These are phyloP conservation scores for Peromyscus californicus DNA, from an alignment of 2,113 vertebrate species.

Conservation along the genomic window DNA sequence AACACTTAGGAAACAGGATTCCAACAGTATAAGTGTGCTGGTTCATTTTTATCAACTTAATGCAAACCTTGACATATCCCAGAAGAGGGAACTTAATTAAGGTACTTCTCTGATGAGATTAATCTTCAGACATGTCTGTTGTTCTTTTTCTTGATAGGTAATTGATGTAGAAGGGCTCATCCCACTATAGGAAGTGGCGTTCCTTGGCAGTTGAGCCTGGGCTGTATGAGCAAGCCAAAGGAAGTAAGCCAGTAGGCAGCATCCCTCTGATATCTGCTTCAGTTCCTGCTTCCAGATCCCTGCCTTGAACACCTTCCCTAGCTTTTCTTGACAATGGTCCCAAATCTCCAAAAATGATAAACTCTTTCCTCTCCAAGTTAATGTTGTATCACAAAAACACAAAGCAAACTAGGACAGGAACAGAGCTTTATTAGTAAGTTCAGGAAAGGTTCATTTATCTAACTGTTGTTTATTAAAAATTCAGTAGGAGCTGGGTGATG, in stretches of 20 bases:
- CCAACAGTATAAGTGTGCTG: background rate
- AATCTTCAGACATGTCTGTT: background rate
- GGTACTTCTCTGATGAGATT: background rate
- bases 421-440: background rate
- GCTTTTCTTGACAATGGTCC: background rate
- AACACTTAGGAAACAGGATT: background rate
- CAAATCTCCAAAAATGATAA: background rate
- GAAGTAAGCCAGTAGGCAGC: background rate
- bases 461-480: background rate
- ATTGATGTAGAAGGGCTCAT: background rate
- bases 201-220: background rate
- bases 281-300: background rate
- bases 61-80: background rate
- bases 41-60: background rate
- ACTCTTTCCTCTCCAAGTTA: background rate
- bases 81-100: background rate
- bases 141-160: background rate
- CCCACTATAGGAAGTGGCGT: background rate
- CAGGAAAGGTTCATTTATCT: background rate
- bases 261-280: background rate
- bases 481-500: no score
- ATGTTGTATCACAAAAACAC: background rate
- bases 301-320: background rate
- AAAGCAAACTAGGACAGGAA: background rate
- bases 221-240: background rate